phyloP scores from a whole-genome alignment of 2,797 vertebrate species.

The Huso huso region DNA sequence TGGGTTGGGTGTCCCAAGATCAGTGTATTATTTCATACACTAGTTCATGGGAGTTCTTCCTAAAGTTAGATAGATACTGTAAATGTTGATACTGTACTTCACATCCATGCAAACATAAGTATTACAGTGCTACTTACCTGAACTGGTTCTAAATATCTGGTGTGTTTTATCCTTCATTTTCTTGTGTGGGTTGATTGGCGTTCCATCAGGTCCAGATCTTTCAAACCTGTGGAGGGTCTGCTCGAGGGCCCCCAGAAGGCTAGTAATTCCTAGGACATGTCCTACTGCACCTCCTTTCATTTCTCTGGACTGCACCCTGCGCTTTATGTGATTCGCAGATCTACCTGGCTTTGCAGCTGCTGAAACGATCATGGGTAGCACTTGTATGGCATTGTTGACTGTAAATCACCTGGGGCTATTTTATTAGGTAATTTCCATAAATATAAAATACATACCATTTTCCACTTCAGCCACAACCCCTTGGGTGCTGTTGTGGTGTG shows the following conservation, averaged over 20 bases:
- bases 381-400: slow-evolving; percentile 47
- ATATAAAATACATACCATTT: slow-evolving; percentile 55
- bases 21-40: too few species aligned
- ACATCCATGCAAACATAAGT: too few species aligned
- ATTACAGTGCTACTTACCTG: too few species aligned
- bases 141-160: too few species aligned
- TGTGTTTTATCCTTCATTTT: too few species aligned
- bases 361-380: slow-evolving; percentile 45
- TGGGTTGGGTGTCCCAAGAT: too few species aligned
- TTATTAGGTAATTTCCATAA: slow-evolving; percentile 58
- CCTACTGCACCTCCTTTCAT: slow-evolving; percentile 27
- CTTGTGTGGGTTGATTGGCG: too few species aligned
- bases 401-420: slow-evolving; percentile 34
- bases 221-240: too few species aligned
- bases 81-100: too few species aligned
- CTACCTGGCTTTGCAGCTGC: slow-evolving; percentile 43
- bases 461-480: slow-evolving; percentile 48
- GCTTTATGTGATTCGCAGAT: slow-evolving; percentile 54
- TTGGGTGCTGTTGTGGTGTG: slow-evolving; percentile 39
- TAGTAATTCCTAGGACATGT: slow-evolving; percentile 23
- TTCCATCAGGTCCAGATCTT: too few species aligned
- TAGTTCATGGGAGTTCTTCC: too few species aligned
- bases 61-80: too few species aligned
- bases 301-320: slow-evolving; percentile 37
- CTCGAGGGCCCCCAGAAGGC: slow-evolving; percentile 27